Evolutionary conservation across 1,140 invertebrate genomes (phyloP), one percentile per base, ranked within the genome.

Genomic region (Drosophila parvula): DNA sequence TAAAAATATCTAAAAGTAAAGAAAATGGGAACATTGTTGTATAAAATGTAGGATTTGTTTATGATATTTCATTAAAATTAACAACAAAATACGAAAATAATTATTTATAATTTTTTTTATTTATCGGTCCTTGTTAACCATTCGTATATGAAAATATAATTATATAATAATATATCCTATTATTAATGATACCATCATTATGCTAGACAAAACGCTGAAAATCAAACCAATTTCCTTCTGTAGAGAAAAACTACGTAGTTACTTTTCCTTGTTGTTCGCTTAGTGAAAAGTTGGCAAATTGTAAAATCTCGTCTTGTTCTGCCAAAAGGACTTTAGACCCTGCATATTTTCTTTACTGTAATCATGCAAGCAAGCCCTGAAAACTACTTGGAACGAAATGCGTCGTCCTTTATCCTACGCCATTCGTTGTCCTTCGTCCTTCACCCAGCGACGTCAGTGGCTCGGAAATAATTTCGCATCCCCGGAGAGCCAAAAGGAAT

Each of bases 391-490:
- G 27, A 61, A 61, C 11, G 30, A 16, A 40, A 30, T 11, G 30
- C 50, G 4, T 36, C 12, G 22, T 62, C 16, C 34, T 38, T 38
- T 12, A 27, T 59, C 40, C 40, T 16, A 28, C 38, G 27, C 43
- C 64, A 40, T 40, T 34, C 38, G 27, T 51, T 59, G 44, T 40
- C 34, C 45, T 22, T 22, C 62, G 69, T 69, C 70, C 83, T 79
- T 88, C 71, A 64, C 58, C 67, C 69, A 65, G 43, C 41, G 18
- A 67, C 67, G 79, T 81, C 61, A 59, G 62, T 51, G 61, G 38
- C 61, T 67, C 58, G 80, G 45, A 86, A 89, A 89, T 83, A 83
- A 88, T 89, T 89, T 89, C 65, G 83, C 73, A 70, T 67, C 73
- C 78, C 84, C 64, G 78, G 71, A 63, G 55, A 63, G 69, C 63